Base-by-base conservation (phyloP, 23 tunicate species). In the Halocynthia roretzi region DNA sequence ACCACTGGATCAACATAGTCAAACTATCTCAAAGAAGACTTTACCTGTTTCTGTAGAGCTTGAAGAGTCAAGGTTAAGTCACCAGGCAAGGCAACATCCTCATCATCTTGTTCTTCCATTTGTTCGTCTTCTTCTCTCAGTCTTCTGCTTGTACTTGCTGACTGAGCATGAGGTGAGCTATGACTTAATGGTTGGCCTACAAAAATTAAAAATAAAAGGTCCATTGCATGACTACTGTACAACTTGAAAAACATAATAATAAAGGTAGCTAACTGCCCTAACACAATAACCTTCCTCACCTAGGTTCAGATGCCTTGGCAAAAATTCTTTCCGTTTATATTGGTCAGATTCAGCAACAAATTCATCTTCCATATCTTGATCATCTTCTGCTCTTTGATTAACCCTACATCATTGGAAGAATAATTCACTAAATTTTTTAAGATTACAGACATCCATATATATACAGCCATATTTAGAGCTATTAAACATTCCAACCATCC, bases 11-110 rank as follows among this genome's bases (percentile, higher is more conserved):
- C 71, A 19, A 11, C 12, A 67, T 2, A 19, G 44, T 31, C 23
- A 20, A 67, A 2, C 71, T n/a, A 15, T 19, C 12, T 12, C 23
- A 67, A n/a, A 20, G 1, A 67, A 4, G 5, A 60, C 17, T 15
- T 53, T 49, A 87, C 94, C 87, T 87, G 94, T 61, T 87, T 82
- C 53, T 87, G 87, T 31, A 87, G 51, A 8, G 94, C 87, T 52
- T 83, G 82, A 76, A 82, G 52, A n/a, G 90, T 80, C 23, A 82
- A 51, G 8, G 87, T 82, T 44, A 82, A 53, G 22, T 82, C 83
- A 7, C 87, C 89, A 0, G 60, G 72, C 53, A 52, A 56, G 1
- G 53, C 53, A 19, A 21, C 15, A 0, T 31, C 44, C 44, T 31
- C 44, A 31, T 31, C 2, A 31, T 31, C 44, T 31, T n/a, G n/a